Evolutionary conservation across 1,140 invertebrate species (phyloP).

Genomic region (Babylonia areolata): DNA sequence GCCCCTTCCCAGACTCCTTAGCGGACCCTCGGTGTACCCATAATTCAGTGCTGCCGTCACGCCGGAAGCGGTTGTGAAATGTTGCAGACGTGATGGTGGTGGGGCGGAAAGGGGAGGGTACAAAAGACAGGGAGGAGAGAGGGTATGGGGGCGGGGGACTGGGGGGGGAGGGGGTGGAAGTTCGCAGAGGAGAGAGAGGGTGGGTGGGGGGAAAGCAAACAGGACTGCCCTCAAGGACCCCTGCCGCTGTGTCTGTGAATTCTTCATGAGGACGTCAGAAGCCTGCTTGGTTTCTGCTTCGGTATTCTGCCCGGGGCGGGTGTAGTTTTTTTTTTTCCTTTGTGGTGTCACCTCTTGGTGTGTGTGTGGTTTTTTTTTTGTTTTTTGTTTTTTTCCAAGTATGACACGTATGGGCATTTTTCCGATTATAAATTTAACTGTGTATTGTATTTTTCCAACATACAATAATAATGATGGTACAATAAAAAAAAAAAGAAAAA

Average conservation of each 20-base stretch:
- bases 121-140: background rate
- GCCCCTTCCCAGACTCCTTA: background rate
- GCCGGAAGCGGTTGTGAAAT: slow-evolving; percentile 35
- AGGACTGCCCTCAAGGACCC: background rate
- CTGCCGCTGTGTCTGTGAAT: background rate
- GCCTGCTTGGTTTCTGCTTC: no score
- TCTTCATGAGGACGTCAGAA: background rate
- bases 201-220: background rate
- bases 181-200: background rate
- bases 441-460: no score
- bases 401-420: no score
- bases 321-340: no score
- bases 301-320: no score
- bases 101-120: slow-evolving; percentile 10
- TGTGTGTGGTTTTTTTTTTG: no score
- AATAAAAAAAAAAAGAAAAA: no score
- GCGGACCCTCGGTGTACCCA: slow-evolving; percentile 5
- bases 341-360: no score
- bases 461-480: no score
- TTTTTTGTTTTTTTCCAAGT: no score
- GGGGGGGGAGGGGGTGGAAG: background rate
- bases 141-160: background rate
- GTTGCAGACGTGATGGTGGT: slow-evolving; percentile 27
- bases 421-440: no score
- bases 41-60: slow-evolving; percentile 17